Evolutionary conservation across 92 coral and sea anemone species (phyloP).

Genomic region (Epizoanthus scotinus): DNA sequence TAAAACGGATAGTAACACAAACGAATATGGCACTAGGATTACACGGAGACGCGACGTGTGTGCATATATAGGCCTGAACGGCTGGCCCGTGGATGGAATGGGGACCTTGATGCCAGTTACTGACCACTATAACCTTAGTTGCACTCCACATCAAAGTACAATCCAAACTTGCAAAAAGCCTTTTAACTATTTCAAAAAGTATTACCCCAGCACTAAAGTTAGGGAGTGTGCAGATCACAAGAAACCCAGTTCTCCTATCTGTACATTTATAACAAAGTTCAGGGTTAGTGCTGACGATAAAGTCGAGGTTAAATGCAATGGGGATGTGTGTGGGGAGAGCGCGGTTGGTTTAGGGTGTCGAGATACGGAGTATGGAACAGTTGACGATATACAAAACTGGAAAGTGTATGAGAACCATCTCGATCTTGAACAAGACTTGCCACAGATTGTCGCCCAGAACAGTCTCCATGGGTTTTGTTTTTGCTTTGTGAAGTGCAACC

Average conservation of each 20-base stretch:
- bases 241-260: constrained; percentile 49
- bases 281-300: constrained; percentile 49
- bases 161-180: constrained; percentile 58
- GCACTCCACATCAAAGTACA: constrained; percentile 59
- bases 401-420: constrained; percentile 44
- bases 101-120: constrained; percentile 1
- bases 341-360: constrained; percentile 67
- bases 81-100: constrained; percentile 27
- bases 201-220: constrained; percentile 50
- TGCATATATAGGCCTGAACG: constrained; percentile 31
- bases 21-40: background rate
- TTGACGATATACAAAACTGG: constrained; percentile 61
- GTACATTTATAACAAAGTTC: constrained; percentile 59
- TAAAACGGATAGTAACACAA: background rate
- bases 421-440: constrained; percentile 57
- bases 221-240: constrained; percentile 39
- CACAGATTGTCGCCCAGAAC: constrained; percentile 53
- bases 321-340: constrained; percentile 54
- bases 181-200: constrained; percentile 56
- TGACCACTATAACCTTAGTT: constrained; percentile 43
- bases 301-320: constrained; percentile 56
- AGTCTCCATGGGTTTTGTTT: constrained; percentile 68
- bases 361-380: constrained; percentile 64
- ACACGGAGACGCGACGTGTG: constrained; percentile 1
- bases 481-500: constrained; percentile 69